Evolutionary conservation across 2,888 invertebrate genomes (phyloP).

Genomic region (Pandemis cinnamomeana): DNA sequence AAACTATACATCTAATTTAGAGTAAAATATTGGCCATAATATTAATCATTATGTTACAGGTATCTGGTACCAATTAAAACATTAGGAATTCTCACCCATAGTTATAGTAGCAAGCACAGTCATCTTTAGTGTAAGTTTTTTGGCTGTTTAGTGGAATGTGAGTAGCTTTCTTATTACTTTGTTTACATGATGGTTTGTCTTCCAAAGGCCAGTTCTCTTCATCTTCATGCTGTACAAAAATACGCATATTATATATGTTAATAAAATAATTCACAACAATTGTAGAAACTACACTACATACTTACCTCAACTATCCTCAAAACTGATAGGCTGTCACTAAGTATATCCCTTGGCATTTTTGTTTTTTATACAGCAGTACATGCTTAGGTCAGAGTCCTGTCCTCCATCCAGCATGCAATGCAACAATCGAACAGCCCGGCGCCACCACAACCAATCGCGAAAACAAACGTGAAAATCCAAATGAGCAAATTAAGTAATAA

Average conservation of each 20-base stretch:
- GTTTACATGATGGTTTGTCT: conserved; percentile 68
- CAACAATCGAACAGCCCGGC: neutral
- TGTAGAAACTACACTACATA: neutral
- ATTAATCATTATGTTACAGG: neutral
- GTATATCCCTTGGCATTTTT: conserved; percentile 88
- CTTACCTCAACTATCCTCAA: conserved; percentile 85
- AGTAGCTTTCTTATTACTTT: conserved; percentile 61
- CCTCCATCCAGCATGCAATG: conserved; percentile 5
- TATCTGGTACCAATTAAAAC: neutral
- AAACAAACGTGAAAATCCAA: conserved; percentile 1
- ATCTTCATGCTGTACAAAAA: conserved; percentile 71
- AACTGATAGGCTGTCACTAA: conserved; percentile 87
- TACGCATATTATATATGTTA: neutral
- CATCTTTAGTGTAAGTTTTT: conserved; percentile 69
- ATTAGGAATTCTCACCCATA: conserved; percentile 74
- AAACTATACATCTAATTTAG: too few relatives aligned
- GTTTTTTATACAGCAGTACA: conserved; percentile 20
- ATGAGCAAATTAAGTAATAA: conserved; percentile 12
- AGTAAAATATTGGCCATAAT: too few relatives aligned
- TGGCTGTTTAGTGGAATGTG: conserved; percentile 63
- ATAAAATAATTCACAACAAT: neutral
- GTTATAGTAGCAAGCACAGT: conserved; percentile 83
- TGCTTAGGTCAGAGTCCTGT: neutral
- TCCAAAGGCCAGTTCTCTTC: conserved; percentile 76
- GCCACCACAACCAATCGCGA: neutral